Percentiles rank a stretch among this genome's conserved stretches.
phyloP scores from a whole-genome alignment of 2,888 invertebrate species.

The Digitonthophagus gazella region DNA sequence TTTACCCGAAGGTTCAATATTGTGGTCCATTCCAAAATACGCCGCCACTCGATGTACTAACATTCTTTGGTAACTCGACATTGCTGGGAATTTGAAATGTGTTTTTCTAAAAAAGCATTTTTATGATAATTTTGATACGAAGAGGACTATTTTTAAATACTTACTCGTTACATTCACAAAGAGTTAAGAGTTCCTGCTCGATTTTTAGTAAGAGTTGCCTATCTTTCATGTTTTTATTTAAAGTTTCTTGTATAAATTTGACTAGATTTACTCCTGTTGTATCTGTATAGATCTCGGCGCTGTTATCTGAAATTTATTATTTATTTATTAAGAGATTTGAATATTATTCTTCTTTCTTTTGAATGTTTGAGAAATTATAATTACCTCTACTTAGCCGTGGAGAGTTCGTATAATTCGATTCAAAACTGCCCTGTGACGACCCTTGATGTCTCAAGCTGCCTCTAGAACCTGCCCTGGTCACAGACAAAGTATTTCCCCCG shows the following conservation, averaged over 20 bases:
- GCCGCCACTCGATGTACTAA: constrained; percentile 91
- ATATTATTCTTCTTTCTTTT: not conserved
- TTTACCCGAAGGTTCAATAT: constrained; percentile 81
- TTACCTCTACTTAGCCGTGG: constrained; percentile 60
- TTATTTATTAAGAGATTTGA: not conserved
- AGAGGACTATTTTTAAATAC: constrained; percentile 35
- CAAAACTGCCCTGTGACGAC: constrained; percentile 52
- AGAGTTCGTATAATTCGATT: constrained; percentile 55
- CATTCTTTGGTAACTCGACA: constrained; percentile 96
- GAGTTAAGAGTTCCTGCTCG: constrained; percentile 81
- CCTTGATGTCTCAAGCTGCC: constrained; percentile 48
- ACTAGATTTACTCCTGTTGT: constrained; percentile 79
- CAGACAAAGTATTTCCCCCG: constrained; percentile 42
- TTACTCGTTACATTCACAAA: constrained; percentile 81
- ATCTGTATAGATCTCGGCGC: constrained; percentile 72
- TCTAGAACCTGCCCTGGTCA: constrained; percentile 41
- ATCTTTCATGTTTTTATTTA: constrained; percentile 89
- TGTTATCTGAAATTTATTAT: constrained; percentile 63
- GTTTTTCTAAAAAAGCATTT: too few relatives aligned
- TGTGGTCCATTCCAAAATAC: constrained; percentile 92
- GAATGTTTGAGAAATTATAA: constrained; percentile 23
- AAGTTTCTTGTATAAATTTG: constrained; percentile 83
- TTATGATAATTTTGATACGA: not conserved
- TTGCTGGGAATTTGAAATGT: constrained; percentile 83
- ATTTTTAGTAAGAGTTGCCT: constrained; percentile 80